Evolutionary conservation across 2,888 invertebrate genomes (phyloP).

Genomic region (Margaritifera margaritifera): DNA sequence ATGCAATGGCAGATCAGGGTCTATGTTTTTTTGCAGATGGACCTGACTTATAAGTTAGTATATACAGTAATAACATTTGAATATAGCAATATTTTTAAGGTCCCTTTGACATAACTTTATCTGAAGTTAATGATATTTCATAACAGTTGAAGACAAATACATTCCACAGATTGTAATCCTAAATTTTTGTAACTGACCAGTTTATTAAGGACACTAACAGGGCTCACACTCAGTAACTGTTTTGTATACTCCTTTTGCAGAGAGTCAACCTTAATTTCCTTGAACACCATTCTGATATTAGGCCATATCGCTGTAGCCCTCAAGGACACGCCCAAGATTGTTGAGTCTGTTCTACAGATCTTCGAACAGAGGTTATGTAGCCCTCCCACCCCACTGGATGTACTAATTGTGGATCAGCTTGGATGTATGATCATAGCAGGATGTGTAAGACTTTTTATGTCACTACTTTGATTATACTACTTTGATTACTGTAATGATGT

Average conservation of each 20-base stretch:
- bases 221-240: background rate
- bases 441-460: slow-evolving; percentile 65
- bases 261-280: slow-evolving; percentile 92
- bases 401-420: slow-evolving; percentile 95
- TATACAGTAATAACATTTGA: background rate
- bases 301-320: slow-evolving; percentile 92
- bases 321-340: slow-evolving; percentile 93
- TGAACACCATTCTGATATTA: slow-evolving; percentile 97
- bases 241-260: slow-evolving; percentile 74
- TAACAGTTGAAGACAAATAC: too few species aligned
- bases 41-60: too few species aligned
- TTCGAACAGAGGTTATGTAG: slow-evolving; percentile 96
- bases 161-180: too few species aligned
- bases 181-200: too few species aligned
- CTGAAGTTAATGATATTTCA: too few species aligned
- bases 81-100: background rate
- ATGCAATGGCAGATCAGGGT: too few species aligned
- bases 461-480: background rate
- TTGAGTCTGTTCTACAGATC: slow-evolving; percentile 95
- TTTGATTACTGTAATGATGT: background rate
- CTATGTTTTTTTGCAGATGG: too few species aligned
- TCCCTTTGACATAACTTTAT: too few species aligned
- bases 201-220: too few species aligned
- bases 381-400: slow-evolving; percentile 92
- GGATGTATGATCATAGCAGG: slow-evolving; percentile 97